Percentiles rank a stretch among this genome's conserved stretches.
Conservation (phyloP, 2,797 vertebrate species). For the Acanthurus leucopareius region DNA sequence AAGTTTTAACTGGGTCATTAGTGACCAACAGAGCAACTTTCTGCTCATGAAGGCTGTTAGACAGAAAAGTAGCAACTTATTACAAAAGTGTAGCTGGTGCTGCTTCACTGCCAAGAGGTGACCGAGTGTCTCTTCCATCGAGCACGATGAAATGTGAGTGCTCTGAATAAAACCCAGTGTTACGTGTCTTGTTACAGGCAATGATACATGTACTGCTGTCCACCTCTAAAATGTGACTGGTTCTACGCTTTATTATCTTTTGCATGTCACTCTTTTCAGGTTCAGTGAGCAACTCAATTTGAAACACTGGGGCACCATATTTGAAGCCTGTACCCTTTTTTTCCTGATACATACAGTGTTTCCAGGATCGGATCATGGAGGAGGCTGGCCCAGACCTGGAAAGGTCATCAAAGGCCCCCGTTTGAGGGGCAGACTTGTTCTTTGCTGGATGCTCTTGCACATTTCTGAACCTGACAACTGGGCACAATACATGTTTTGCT, state of each 20-base stretch:
- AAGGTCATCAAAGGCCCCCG: too few species aligned
- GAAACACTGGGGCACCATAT: too few species aligned
- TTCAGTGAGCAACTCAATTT: too few species aligned
- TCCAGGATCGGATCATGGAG: background rate
- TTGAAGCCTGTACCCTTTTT: too few species aligned
- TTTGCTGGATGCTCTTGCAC: constrained; percentile 88
- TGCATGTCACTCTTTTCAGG: too few species aligned
- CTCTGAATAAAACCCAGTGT: background rate
- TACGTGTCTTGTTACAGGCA: background rate
- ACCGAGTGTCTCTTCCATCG: background rate
- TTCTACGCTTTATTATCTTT: background rate
- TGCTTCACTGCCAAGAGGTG: background rate
- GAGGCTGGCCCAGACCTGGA: background rate
- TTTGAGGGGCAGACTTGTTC: constrained; percentile 62
- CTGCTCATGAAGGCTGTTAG: background rate
- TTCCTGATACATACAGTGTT: too few species aligned
- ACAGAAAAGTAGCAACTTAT: background rate
- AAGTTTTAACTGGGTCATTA: constrained; percentile 44
- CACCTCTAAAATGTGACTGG: background rate
- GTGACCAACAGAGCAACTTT: constrained; percentile 23
- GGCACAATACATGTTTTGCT: constrained; percentile 34
- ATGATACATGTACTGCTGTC: background rate
- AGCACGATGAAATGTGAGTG: background rate
- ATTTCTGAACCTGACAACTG: constrained; percentile 75
- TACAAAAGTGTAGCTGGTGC: background rate